Conservation (phyloP, 2,797 vertebrate species). For the Bucorvus abyssinicus region DNA sequence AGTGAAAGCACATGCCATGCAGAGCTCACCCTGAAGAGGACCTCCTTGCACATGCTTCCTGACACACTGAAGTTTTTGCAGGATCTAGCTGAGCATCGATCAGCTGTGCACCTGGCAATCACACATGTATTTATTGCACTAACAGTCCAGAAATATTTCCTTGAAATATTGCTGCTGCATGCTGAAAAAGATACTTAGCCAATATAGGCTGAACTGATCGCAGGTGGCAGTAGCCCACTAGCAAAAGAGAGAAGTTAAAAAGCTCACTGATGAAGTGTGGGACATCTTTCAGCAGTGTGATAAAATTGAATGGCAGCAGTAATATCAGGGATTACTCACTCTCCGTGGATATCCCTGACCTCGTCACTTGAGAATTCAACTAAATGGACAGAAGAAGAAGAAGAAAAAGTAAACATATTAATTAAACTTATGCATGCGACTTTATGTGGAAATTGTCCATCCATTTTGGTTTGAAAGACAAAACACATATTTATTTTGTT, state of each 20-base stretch:
- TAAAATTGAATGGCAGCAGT: slow-evolving; percentile 68
- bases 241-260: not conserved
- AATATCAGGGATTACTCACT: slow-evolving; percentile 60
- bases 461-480: slow-evolving; percentile 34
- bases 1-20: not conserved
- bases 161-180: not conserved
- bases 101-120: not conserved
- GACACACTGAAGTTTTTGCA: not conserved
- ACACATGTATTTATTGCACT: not conserved
- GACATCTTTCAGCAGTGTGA: slow-evolving; percentile 52
- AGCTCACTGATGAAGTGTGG: not conserved
- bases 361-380: slow-evolving; percentile 38
- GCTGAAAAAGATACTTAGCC: not conserved
- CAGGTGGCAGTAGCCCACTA: not conserved
- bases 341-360: slow-evolving; percentile 38
- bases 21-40: not conserved
- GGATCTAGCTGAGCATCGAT: not conserved
- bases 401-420: slow-evolving; percentile 65
- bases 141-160: not conserved
- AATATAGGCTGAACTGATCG: not conserved
- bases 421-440: slow-evolving; percentile 62
- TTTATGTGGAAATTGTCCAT: slow-evolving; percentile 65
- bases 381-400: slow-evolving; percentile 72
- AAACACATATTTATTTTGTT: slow-evolving; percentile 42
- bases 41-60: not conserved